A percentile compares a stretch with the other conserved stretches of the same genome.
Evolutionary conservation across 2,113 vertebrate genomes (phyloP).

Genomic region (Bos javanicus): DNA sequence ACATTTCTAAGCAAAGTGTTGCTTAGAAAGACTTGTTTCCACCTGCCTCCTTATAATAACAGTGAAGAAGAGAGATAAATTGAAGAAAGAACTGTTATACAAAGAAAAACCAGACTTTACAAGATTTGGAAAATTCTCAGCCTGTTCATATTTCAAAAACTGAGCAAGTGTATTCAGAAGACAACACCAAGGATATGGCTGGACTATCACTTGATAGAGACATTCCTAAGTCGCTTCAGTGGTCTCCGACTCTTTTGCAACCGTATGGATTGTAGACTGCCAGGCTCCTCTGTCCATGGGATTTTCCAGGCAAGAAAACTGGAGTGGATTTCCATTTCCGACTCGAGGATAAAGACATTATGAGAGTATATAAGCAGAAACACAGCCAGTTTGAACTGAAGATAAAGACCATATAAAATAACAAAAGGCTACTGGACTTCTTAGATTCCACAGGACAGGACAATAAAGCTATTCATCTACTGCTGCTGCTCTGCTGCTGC

Average conservation of each 20-base stretch:
- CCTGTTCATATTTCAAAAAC: background rate
- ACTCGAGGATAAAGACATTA: background rate
- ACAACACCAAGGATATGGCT: background rate
- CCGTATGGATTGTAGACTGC: background rate
- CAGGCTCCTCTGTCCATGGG: background rate
- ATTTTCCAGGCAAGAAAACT: background rate
- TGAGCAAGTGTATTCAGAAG: background rate
- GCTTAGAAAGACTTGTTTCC: background rate
- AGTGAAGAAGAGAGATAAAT: background rate
- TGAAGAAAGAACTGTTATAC: background rate
- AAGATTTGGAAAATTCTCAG: background rate
- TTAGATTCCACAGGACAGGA: background rate
- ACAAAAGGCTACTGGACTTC: background rate
- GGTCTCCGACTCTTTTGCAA: background rate
- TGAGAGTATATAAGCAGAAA: background rate
- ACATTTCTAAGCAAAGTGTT: background rate
- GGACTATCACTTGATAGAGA: background rate
- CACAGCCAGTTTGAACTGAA: background rate
- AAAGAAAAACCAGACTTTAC: background rate
- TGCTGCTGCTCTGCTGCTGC: background rate
- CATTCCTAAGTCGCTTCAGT: background rate
- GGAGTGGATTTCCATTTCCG: background rate
- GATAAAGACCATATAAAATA: background rate
- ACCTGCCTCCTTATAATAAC: background rate
- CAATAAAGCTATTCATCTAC: background rate